Conservation (phyloP, 2,888 invertebrate species). For the Hybos culiciformis region DNA sequence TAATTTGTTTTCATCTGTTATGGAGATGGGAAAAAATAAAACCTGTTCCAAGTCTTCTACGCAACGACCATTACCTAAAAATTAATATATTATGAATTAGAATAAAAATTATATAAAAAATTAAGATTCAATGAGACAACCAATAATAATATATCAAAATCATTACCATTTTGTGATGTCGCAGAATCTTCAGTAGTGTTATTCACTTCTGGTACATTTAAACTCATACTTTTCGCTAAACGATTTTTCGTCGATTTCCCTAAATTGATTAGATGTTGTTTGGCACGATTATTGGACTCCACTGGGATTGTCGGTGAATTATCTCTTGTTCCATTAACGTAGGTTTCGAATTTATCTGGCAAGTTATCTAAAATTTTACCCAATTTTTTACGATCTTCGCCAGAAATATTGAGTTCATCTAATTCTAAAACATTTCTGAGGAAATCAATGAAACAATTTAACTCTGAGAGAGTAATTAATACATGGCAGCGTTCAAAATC, state of each 20-base stretch:
- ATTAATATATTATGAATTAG: no score
- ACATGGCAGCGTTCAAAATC: conserved; percentile 50
- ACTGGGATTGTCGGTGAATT: not conserved
- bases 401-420: conserved; percentile 26
- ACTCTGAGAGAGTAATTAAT: conserved; percentile 52
- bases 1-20: conserved; percentile 44
- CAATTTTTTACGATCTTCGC: conserved; percentile 36
- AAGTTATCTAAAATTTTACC: conserved; percentile 37
- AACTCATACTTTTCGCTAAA: conserved; percentile 31
- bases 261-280: conserved; percentile 27
- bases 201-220: conserved; percentile 17
- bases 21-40: conserved; percentile 54
- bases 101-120: no score
- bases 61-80: conserved; percentile 4
- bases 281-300: conserved; percentile 19
- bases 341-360: conserved; percentile 26
- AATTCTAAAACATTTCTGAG: conserved; percentile 37
- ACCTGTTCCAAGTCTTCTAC: conserved; percentile 39
- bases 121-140: not conserved
- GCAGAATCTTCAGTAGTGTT: conserved; percentile 12
- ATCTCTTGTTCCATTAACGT: conserved; percentile 16
- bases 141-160: no score
- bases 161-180: conserved; percentile 8
- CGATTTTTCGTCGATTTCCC: conserved; percentile 34
- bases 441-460: conserved; percentile 46